Evolutionary conservation across 2,113 vertebrate species (phyloP), one percentile per base, ranked within the genome.

Genomic region (Melanerpes aurifrons): DNA sequence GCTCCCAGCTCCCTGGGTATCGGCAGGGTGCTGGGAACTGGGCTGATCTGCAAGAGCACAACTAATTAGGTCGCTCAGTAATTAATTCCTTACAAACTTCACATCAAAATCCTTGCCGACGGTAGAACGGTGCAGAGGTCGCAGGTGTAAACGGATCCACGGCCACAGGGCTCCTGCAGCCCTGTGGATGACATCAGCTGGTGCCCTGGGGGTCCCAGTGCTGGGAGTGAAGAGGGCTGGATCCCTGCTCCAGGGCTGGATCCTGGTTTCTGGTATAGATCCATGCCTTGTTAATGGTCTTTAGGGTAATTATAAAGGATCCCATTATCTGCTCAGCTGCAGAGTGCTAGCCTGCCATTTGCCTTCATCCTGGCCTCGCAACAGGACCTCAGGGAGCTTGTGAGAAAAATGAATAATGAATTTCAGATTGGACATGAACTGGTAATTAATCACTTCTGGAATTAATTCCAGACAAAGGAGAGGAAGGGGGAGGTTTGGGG

Each of bases 361-460:
- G 45, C 89, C 92, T 96, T 96, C 96, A 84, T 96, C 81, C 92
- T 82, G 84, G 87, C 89, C 92, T 86, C 0, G 15, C 69, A 57
- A 94, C 89, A 87, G 72, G 87, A 94, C 96, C 96, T 93, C 87
- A 53, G 93, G 96, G 95, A 96, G 91, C 82, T 57, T 81, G 96
- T 86, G 91, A 95, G 94, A 95, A 95, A 96, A 96, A 94, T 96
- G 92, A 97, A 96, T 96, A 96, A 97, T 97, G 95, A 93, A 96
- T 95, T 96, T 97, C 94, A 94, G 96, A 96, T 96, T 95, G 86
- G 95, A 93, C 94, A 75, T 91, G 95, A 97, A 95, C 94, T 96
- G 94, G 95, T 97, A 96, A 97, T 96, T 97, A 96, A 96, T 97
- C 96, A 97, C 85, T 93, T 82, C 94, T 95, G 93, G 96, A 97